These are phyloP conservation scores for Nixonia krombeini DNA, from an alignment of 1,140 invertebrate genomes.

Conservation along the genomic window DNA sequence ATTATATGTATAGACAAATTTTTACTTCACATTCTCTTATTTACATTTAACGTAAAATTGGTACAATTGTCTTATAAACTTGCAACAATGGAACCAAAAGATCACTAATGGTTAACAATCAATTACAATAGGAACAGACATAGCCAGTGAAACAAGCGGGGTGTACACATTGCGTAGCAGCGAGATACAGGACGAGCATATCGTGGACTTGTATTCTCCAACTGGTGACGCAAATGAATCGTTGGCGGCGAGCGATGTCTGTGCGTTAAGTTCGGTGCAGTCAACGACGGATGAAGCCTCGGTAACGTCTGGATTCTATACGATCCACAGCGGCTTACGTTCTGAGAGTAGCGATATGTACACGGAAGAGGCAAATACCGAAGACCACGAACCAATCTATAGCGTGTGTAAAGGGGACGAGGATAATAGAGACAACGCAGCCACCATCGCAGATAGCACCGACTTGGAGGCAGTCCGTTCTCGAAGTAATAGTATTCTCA, in stretches of 20 bases:
- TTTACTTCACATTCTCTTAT: too few species aligned
- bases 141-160: conserved; percentile 81
- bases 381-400: conserved; percentile 63
- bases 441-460: conserved; percentile 32
- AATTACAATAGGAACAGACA: conserved; percentile 62
- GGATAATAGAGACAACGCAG: conserved; percentile 21
- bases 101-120: too few species aligned
- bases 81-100: too few species aligned
- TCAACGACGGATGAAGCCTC: conserved; percentile 69
- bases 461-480: conserved; percentile 62
- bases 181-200: conserved; percentile 72
- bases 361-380: conserved; percentile 53
- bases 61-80: too few species aligned
- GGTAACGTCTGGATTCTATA: conserved; percentile 69
- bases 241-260: conserved; percentile 60
- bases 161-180: conserved; percentile 83
- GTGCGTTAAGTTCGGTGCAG: conserved; percentile 63
- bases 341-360: conserved; percentile 65
- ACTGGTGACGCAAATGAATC: conserved; percentile 59
- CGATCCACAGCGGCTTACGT: conserved; percentile 66
- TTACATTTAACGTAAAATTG: too few species aligned
- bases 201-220: conserved; percentile 59
- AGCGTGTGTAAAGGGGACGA: conserved; percentile 59
- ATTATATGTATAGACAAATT: too few species aligned
- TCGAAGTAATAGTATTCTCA: conserved; percentile 83